Evolutionary conservation across 2,797 vertebrate species (phyloP).

Genomic region (Erethizon dorsatum): DNA sequence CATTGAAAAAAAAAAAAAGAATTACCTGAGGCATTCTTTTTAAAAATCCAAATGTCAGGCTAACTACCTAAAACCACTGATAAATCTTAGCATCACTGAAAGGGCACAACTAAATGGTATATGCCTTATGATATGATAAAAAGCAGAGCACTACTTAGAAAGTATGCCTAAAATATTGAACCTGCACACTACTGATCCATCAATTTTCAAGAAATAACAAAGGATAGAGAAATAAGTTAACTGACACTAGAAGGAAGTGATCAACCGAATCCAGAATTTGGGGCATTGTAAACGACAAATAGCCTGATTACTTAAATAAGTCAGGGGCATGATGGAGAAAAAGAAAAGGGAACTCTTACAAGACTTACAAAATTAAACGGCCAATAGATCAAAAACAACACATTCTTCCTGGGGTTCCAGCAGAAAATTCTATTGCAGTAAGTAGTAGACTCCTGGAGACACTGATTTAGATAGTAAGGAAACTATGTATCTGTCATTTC

Average conservation of each 20-base stretch:
- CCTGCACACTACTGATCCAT: conserved; percentile 20
- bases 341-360: conserved; percentile 16
- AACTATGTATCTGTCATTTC: conserved; percentile 28
- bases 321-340: not conserved
- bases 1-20: too few species aligned
- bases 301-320: conserved; percentile 36
- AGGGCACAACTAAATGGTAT: not conserved
- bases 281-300: conserved; percentile 48
- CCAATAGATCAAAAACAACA: not conserved
- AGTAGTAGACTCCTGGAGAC: not conserved
- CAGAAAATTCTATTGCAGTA: conserved; percentile 32
- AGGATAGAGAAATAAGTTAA: conserved; percentile 62
- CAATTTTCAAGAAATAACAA: conserved; percentile 49
- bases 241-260: conserved; percentile 54
- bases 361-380: conserved; percentile 47
- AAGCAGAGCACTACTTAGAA: conserved; percentile 24
- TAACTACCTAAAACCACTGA: conserved; percentile 5
- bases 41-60: conserved; percentile 51
- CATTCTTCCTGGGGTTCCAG: not conserved
- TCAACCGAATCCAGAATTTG: conserved; percentile 56
- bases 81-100: conserved; percentile 5
- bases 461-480: not conserved
- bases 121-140: not conserved
- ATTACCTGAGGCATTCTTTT: conserved; percentile 54
- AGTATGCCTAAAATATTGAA: conserved; percentile 23